These are phyloP conservation scores for Megaustenia siamemsis DNA, from an alignment of 2,888 invertebrate species.

Conservation along the genomic window DNA sequence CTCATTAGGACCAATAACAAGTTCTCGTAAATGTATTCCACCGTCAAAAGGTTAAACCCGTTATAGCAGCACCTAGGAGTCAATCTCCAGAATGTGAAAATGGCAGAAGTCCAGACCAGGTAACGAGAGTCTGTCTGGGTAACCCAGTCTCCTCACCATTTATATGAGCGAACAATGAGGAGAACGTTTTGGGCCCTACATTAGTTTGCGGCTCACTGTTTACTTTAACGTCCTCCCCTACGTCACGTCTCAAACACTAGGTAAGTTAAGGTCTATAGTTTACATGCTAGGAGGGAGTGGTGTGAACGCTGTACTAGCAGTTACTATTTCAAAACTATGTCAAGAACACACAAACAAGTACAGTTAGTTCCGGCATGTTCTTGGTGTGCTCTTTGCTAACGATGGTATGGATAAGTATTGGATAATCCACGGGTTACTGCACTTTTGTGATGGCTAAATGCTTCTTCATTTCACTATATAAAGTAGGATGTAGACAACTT, in stretches of 20 bases:
- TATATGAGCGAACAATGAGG: neutral
- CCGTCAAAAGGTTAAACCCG: neutral
- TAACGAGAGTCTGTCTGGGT: neutral
- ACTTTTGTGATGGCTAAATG: no score
- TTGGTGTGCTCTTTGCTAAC: no score
- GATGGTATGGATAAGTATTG: no score
- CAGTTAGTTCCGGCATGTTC: no score
- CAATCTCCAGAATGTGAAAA: neutral
- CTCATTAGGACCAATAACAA: neutral
- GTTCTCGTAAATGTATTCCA: neutral
- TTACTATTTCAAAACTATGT: no score
- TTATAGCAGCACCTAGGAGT: neutral
- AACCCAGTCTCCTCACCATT: neutral
- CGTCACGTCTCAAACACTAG: neutral
- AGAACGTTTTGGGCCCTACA: constrained; percentile 18
- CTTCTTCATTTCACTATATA: no score
- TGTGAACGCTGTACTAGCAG: no score
- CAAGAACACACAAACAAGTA: no score
- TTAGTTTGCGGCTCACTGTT: neutral
- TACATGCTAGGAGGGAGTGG: no score
- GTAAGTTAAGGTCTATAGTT: no score
- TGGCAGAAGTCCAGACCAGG: neutral
- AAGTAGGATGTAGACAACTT: no score
- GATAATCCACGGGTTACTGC: no score
- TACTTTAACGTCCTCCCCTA: neutral